phyloP scores from a whole-genome alignment of 2,113 vertebrate species.

The Tenebrosternarchus preto region DNA sequence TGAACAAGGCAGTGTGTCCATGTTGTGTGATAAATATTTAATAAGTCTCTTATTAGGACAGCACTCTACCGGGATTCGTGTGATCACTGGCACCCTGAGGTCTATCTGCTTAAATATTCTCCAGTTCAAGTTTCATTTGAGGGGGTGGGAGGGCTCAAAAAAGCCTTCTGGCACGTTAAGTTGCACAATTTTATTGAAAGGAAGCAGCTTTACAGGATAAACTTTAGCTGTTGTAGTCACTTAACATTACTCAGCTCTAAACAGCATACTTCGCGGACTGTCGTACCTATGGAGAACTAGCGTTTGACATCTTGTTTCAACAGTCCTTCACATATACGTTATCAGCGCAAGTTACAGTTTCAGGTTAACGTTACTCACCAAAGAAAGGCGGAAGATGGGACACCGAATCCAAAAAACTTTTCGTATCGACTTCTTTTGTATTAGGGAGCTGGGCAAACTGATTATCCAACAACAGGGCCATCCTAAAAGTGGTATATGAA shows the following conservation, averaged over 20 bases:
- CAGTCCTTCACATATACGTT: background rate
- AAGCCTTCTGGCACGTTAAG: too few relatives aligned
- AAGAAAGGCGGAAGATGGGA: conserved; percentile 87
- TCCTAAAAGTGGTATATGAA: conserved; percentile 48
- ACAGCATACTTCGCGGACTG: too few relatives aligned
- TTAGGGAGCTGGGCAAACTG: conserved; percentile 82
- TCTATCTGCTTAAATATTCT: background rate
- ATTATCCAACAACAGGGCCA: conserved; percentile 85
- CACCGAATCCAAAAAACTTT: conserved; percentile 83
- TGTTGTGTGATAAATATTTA: conserved; percentile 28
- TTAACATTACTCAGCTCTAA: too few relatives aligned
- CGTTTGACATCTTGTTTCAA: background rate
- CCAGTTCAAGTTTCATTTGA: background rate
- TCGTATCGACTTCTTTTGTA: conserved; percentile 81
- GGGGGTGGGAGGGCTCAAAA: background rate
- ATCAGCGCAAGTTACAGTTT: background rate
- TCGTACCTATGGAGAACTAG: background rate
- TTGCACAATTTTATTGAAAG: too few relatives aligned
- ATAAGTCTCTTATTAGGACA: background rate
- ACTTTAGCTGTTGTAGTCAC: too few relatives aligned
- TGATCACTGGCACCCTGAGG: background rate
- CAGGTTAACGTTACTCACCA: conserved; percentile 75
- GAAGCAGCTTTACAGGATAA: too few relatives aligned
- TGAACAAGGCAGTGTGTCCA: background rate
- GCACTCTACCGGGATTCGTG: background rate